These are phyloP conservation scores for Poeciliopsis turneri DNA, from an alignment of 2,797 vertebrate species.

Conservation along the genomic window DNA sequence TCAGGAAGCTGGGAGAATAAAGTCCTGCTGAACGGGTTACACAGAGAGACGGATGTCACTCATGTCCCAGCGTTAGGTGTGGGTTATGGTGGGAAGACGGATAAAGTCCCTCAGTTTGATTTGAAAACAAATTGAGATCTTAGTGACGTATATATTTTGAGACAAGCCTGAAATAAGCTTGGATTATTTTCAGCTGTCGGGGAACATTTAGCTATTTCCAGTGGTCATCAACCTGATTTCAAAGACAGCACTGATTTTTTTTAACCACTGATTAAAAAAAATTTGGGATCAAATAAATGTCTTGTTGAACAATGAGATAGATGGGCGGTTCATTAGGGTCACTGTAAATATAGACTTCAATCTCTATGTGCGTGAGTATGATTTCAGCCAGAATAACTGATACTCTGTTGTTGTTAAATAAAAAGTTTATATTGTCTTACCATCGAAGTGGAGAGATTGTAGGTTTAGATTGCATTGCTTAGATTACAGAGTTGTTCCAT, in stretches of 20 bases:
- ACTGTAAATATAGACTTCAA: slow-evolving; percentile 19
- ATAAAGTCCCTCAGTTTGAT: neutral
- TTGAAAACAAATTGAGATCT: neutral
- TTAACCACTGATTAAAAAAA: slow-evolving; percentile 11
- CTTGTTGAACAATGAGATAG: slow-evolving; percentile 57
- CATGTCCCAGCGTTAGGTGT: neutral
- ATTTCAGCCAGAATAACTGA: slow-evolving; percentile 21
- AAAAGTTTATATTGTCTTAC: neutral
- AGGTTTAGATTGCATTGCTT: neutral
- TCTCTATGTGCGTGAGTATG: slow-evolving; percentile 5
- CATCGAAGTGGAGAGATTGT: neutral
- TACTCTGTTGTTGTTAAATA: neutral
- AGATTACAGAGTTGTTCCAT: neutral
- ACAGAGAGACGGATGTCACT: neutral
- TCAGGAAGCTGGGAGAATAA: neutral
- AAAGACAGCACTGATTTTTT: slow-evolving; percentile 27
- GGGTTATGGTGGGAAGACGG: neutral
- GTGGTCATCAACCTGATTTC: slow-evolving; percentile 12
- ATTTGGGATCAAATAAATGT: slow-evolving; percentile 55
- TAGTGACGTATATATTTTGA: neutral
- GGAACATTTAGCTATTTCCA: neutral
- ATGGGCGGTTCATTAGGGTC: slow-evolving; percentile 44
- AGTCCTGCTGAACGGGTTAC: slow-evolving; percentile 1
- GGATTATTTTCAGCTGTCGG: neutral
- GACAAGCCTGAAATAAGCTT: neutral